These are phyloP conservation scores for Polydrusus pterygomalis DNA, from an alignment of 2,888 invertebrate genomes.

Conservation along the genomic window DNA sequence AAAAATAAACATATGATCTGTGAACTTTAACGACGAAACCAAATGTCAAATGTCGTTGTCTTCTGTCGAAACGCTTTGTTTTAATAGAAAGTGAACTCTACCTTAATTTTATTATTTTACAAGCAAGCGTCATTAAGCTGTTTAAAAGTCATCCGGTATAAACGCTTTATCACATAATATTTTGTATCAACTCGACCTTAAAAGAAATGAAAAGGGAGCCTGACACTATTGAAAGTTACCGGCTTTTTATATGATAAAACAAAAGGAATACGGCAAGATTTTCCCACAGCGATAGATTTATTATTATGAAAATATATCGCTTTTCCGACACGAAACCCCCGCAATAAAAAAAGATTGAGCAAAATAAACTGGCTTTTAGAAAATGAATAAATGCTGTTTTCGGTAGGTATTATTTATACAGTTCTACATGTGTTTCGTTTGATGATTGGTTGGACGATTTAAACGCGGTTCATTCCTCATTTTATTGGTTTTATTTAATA, in stretches of 20 bases:
- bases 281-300: background rate
- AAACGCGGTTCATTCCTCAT: too few species aligned
- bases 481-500: too few species aligned
- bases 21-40: too few species aligned
- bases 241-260: background rate
- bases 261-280: background rate
- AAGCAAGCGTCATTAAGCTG: too few species aligned
- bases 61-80: too few species aligned
- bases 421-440: background rate
- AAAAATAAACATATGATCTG: too few species aligned
- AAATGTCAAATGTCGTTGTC: too few species aligned
- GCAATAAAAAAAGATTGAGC: background rate
- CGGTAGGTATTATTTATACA: background rate
- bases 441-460: too few species aligned
- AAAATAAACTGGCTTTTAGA: background rate
- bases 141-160: too few species aligned
- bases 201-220: background rate
- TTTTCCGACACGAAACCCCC: background rate
- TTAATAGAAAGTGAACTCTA: too few species aligned
- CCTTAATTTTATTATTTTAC: too few species aligned
- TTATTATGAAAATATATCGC: conserved; percentile 4
- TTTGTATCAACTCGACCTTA: background rate
- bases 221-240: background rate
- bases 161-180: background rate
- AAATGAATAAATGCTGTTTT: too few species aligned